Evolutionary conservation across 2,113 vertebrate species (phyloP), one percentile per base, ranked within the genome.

Genomic region (Procavia capensis): DNA sequence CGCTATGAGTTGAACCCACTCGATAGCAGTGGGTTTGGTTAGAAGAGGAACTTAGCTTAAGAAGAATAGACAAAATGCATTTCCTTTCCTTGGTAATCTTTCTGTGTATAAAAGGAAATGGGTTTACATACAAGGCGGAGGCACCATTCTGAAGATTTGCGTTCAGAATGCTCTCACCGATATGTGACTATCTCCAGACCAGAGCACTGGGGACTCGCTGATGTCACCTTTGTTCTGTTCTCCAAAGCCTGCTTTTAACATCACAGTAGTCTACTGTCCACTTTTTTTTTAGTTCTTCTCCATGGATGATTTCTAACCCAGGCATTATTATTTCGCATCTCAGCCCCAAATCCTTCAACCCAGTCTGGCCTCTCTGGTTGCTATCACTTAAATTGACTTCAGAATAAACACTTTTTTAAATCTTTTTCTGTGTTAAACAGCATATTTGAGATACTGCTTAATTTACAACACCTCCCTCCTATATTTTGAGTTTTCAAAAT

Each of bases 401-500:
- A 61, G 2, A 63, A 25, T 88, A 34, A 86, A 90, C 29, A 20
- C 45, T 84, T 79, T 57, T 84, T 78, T 75, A n/a, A n/a, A n/a
- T n/a, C n/a, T 59, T 59, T 27, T 81, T 10, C 39, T 59, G 22
- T 88, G 85, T 68, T 34, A 75, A 61, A 95, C 8, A 90, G 61
- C 25, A 0, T 61, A n/a, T 88, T 61, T 84, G 59, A 54, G 36
- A 41, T 76, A 19, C 22, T 25, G 34, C 59, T 87, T 75, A 82
- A 82, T 86, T 86, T 83, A 78, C 8, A 43, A 36, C 57, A 68
- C 57, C 9, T 10, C 2, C 9, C 24, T 93, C 50, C 34, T 82
- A 11, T 70, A 41, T 90, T 93, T 82, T 87, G 68, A 82, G 31
- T 13, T 82, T 82, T 87, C 63, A 79, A 54, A 90, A 86, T 47